Evolutionary conservation across 2,797 vertebrate genomes (phyloP).

Genomic region (Percopsis omiscomaycus): DNA sequence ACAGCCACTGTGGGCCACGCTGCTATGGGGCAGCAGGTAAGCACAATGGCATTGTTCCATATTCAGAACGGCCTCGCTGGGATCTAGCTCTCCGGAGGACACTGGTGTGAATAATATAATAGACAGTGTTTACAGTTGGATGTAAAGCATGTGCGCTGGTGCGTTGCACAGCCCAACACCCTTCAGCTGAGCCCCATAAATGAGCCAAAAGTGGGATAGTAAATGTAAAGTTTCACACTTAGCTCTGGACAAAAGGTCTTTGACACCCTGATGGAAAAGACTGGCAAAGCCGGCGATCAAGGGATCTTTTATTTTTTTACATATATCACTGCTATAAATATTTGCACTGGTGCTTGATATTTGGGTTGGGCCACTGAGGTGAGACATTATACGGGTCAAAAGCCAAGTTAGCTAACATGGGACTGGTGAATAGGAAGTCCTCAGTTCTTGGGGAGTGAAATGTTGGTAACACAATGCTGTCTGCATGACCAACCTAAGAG

Average conservation of each 20-base stretch:
- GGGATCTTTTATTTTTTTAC: background rate
- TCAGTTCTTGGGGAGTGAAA: background rate
- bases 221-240: slow-evolving; percentile 67
- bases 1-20: slow-evolving; percentile 71
- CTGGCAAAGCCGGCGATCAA: slow-evolving; percentile 16
- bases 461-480: background rate
- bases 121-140: slow-evolving; percentile 82
- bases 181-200: slow-evolving; percentile 79
- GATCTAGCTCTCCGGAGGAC: slow-evolving; percentile 75
- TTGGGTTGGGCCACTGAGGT: slow-evolving; percentile 10
- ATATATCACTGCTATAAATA: background rate
- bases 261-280: slow-evolving; percentile 32
- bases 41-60: slow-evolving; percentile 80
- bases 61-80: slow-evolving; percentile 76
- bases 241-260: slow-evolving; percentile 49
- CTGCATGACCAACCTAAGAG: background rate
- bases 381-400: slow-evolving; percentile 15
- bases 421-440: background rate
- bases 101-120: slow-evolving; percentile 79
- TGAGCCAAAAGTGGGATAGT: slow-evolving; percentile 66
- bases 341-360: background rate
- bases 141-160: slow-evolving; percentile 78
- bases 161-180: slow-evolving; percentile 76
- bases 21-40: slow-evolving; percentile 75
- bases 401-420: slow-evolving; percentile 4